Evolutionary conservation across 2,888 invertebrate genomes (phyloP), one percentile per base, ranked within the genome.

Genomic region (Drosophila dives): DNA sequence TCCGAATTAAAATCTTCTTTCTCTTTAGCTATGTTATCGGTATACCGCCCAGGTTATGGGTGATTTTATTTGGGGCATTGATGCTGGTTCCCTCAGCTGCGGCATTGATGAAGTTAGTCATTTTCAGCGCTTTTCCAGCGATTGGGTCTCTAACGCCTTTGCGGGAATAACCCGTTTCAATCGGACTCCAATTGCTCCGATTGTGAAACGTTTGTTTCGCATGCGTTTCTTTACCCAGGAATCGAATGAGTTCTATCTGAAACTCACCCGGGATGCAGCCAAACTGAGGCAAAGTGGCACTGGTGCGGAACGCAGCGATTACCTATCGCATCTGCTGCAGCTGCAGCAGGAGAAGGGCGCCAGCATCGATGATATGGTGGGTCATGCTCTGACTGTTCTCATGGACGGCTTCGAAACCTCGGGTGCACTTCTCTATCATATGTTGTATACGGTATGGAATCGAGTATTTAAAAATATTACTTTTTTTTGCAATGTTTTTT

Each of bases 181-280:
- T 33, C 61, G 65, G 7, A 67, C 84, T 0, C 6, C 84, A 4
- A 80, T 90, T 29, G 87, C 89, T 3, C 72, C 86, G 3, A 59
- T 77, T 7, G 2, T 89, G 15, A 73, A 77, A 0, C 70, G 64
- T 34, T 23, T 82, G 34, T 38, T 81, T 5, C 53, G 70, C 2
- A 60, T 90, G 75, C 85, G 88, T 0, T 78, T 91, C 42, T 86
- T 83, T 10, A 66, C 75, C 4, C 94, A 92, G 0, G 95, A 94
- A 5, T 98, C 98, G 90, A 97, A 91, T 54, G 59, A 66, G 0
- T 92, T 91, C 69, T 92, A 90, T 40, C 67, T 75, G 12, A 67
- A 79, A n/a, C 70, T 92, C 4, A 89, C 89, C 7, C 72, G 70
- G 5, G 86, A 92, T 56, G 91, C 92, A 0, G 65, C 88, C 1